A percentile compares a stretch with the other conserved stretches of the same genome.
Evolutionary conservation across 2,888 invertebrate species (phyloP).

Genomic region (Noctua fimbriata): DNA sequence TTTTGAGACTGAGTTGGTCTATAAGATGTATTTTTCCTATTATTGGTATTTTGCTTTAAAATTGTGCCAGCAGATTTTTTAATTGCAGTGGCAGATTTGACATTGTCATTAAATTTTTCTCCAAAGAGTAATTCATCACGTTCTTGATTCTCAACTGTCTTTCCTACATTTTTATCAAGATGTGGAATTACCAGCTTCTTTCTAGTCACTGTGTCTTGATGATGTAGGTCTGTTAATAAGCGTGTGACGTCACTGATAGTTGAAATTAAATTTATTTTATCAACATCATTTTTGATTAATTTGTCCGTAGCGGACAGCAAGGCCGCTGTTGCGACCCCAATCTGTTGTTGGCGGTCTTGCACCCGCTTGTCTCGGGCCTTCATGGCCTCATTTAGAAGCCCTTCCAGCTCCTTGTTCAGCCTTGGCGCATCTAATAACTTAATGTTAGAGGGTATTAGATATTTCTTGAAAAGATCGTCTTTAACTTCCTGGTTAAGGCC

Average conservation of each 20-base stretch:
- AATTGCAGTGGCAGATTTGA: neutral
- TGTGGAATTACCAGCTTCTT: slow-evolving; percentile 4
- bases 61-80: slow-evolving; percentile 2
- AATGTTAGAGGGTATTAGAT: too few species aligned
- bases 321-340: neutral
- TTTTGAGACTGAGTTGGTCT: neutral
- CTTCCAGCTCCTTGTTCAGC: too few species aligned
- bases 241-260: slow-evolving; percentile 12
- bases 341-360: slow-evolving; percentile 2
- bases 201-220: slow-evolving; percentile 4
- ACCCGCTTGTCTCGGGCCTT: slow-evolving; percentile 13
- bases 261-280: slow-evolving; percentile 1
- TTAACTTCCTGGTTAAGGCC: too few species aligned
- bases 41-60: neutral
- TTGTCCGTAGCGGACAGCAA: slow-evolving; percentile 1
- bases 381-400: neutral
- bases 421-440: too few species aligned
- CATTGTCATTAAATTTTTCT: neutral
- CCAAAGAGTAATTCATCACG: neutral
- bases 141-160: slow-evolving; percentile 1
- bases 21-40: neutral
- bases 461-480: too few species aligned
- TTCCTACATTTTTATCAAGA: slow-evolving; percentile 14
- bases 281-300: neutral
- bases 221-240: slow-evolving; percentile 1